Base-by-base conservation (phyloP, 2,888 invertebrate genomes). In the Oasisia sp. region DNA sequence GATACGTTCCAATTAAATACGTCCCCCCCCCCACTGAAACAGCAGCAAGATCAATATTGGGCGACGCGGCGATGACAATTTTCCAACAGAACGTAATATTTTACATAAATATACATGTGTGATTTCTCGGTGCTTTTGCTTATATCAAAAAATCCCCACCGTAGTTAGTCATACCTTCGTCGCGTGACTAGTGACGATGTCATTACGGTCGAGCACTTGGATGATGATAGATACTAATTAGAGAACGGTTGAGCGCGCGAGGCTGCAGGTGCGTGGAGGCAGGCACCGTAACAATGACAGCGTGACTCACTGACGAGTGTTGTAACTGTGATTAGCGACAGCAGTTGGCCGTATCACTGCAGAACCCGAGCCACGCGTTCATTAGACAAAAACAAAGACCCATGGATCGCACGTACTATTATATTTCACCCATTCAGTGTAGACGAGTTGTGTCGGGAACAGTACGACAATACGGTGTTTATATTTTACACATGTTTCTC, bases 141-240 rank as follows among this genome's bases (percentile, higher is more conserved):
- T 27, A 74, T 19, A 19, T 27, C 74, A 19, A 19, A 5, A 74
- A 27, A 7, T 74, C 74, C 27, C 27, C 74, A 4, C 38, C 4
- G 4, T 38, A 38, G 38, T 58, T 27, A 74, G 27, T 27, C 74
- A 27, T 74, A 19, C 19, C 19, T 27, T 74, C 19, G 14, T 74
- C 19, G 74, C 74, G 74, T 74, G 74, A 74, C 74, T 74, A 27
- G 74, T 74, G 74, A 19, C 27, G 19, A 74, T 74, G 74, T 74
- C 2, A 14, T 74, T 0, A 74, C 4, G 74, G 19, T 5, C 14
- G 74, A 4, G 19, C 74, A 74, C 19, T n/a, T 74, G 74, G 74
- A 74, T 74, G 74, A 27, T 74, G 74, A 74, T 74, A 74, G 14
- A 74, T 74, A 74, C 74, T 74, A 74, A 74, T 74, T 74, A 74